Evolutionary conservation across 2,797 vertebrate genomes (phyloP).

Genomic region (Poecilia picta): DNA sequence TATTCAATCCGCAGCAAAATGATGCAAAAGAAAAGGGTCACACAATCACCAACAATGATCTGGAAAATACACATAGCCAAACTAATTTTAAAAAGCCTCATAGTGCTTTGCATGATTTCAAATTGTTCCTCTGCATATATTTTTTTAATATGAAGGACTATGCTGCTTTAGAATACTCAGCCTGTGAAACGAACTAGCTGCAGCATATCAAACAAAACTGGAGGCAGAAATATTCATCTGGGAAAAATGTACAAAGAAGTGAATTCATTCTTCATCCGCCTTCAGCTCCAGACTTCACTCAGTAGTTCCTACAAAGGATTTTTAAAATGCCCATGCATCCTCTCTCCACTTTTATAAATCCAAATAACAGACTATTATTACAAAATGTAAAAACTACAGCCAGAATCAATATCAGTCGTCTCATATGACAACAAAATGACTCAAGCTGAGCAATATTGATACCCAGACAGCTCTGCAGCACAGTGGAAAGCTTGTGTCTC

Average conservation of each 20-base stretch:
- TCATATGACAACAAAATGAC: conserved; percentile 1
- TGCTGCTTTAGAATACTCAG: neutral
- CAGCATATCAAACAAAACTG: neutral
- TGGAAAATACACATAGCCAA: neutral
- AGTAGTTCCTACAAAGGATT: neutral
- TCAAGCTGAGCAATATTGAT: conserved; percentile 17
- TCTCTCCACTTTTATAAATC: neutral
- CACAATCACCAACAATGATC: neutral
- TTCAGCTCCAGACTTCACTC: neutral
- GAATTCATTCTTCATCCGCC: neutral
- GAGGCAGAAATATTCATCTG: neutral
- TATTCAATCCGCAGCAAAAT: neutral
- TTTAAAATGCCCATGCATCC: neutral
- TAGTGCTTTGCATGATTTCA: neutral
- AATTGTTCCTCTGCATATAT: neutral
- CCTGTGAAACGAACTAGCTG: neutral
- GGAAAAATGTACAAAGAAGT: neutral
- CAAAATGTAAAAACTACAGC: neutral
- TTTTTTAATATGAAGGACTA: neutral
- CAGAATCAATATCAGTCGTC: neutral
- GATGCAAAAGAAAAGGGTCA: neutral
- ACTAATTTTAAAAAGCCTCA: neutral
- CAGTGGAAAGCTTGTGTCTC: conserved; percentile 1
- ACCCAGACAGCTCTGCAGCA: neutral
- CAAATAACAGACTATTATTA: neutral